A percentile compares a stretch with the other conserved stretches of the same genome.
Evolutionary conservation across 2,113 vertebrate species (phyloP).

Genomic region (Microtus richardsoni): DNA sequence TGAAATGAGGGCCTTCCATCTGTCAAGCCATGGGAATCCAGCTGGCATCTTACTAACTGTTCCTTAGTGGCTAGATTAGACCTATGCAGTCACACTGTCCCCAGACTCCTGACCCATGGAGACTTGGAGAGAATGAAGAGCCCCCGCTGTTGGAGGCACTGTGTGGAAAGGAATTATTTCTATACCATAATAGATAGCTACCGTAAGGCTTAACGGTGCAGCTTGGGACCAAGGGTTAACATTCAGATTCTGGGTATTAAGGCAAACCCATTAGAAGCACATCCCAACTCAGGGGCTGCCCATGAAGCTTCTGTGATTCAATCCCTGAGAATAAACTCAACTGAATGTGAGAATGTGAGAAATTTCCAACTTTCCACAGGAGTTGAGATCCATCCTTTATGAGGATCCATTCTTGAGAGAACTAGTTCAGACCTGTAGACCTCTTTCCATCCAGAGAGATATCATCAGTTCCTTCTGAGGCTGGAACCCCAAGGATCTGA

Average conservation of each 20-base stretch:
- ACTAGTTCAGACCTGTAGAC: background rate
- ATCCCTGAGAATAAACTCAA: accelerated
- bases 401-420: background rate
- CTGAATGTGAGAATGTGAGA: accelerated
- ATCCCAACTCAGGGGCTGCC: background rate
- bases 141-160: background rate
- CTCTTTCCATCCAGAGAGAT: background rate
- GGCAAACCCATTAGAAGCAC: background rate
- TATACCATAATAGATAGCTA: accelerated
- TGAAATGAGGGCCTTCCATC: background rate
- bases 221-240: no score
- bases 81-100: background rate
- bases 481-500: background rate
- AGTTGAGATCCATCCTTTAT: background rate
- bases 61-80: background rate
- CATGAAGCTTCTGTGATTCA: accelerated
- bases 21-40: background rate
- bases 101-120: background rate
- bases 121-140: background rate
- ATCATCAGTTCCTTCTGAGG: background rate
- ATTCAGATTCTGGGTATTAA: background rate
- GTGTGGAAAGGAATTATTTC: accelerated
- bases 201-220: accelerated
- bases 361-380: background rate
- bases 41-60: accelerated